phyloP scores from a whole-genome alignment of 2,797 vertebrate genomes.

The Echiichthys vipera region DNA sequence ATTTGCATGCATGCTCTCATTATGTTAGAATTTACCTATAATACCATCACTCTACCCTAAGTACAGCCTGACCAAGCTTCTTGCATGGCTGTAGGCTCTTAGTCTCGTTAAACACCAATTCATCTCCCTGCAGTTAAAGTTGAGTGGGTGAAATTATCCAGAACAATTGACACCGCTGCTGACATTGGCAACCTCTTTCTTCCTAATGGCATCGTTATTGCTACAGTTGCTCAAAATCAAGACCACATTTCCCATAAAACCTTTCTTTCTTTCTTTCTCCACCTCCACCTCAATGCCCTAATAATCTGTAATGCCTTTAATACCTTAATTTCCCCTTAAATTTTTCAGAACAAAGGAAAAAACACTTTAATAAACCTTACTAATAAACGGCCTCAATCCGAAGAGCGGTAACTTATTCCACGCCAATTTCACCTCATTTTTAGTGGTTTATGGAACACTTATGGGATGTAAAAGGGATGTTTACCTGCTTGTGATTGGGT shows the following conservation, averaged over 20 bases:
- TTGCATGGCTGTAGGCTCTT: not conserved
- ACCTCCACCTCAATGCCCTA: no score
- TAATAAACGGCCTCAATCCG: slow-evolving; percentile 16
- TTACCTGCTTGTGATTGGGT: not conserved
- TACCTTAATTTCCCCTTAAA: not conserved
- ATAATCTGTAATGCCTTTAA: not conserved
- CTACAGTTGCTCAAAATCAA: not conserved
- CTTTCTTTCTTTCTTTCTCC: not conserved
- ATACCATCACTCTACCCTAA: not conserved
- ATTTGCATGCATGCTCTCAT: not conserved
- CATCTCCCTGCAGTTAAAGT: slow-evolving; percentile 12
- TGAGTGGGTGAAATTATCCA: slow-evolving; percentile 21
- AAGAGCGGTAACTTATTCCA: slow-evolving; percentile 1
- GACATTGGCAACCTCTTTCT: not conserved
- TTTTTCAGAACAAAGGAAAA: not conserved
- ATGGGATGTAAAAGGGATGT: not conserved
- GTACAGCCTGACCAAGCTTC: not conserved
- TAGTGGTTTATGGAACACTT: slow-evolving; percentile 1
- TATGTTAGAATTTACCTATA: no score
- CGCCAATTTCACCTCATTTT: not conserved
- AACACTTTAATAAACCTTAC: slow-evolving; percentile 2
- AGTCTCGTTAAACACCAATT: not conserved
- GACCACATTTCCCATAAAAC: slow-evolving; percentile 25
- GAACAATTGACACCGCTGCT: not conserved
- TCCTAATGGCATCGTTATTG: slow-evolving; percentile 12